Conservation (phyloP, 2,113 vertebrate genomes). For the Nesogale talazaci region DNA sequence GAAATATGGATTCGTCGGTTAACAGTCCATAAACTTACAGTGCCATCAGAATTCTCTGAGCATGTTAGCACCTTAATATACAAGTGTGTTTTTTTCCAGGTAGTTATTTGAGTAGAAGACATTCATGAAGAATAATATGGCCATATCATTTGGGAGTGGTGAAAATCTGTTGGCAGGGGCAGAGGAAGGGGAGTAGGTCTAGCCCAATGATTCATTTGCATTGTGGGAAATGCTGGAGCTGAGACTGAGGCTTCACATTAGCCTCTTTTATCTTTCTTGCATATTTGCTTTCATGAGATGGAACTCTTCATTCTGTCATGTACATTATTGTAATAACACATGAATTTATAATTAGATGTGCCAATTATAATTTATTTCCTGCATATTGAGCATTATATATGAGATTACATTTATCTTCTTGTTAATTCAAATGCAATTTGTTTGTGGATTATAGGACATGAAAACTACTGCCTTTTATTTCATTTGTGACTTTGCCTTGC, state of each 20-base stretch:
- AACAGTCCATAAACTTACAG: too few species aligned
- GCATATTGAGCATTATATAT: background rate
- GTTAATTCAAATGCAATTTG: background rate
- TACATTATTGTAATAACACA: background rate
- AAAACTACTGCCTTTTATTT: background rate
- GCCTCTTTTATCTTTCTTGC: background rate
- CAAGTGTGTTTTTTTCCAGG: background rate
- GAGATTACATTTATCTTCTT: background rate
- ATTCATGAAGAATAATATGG: background rate
- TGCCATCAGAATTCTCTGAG: background rate
- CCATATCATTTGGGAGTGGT: background rate
- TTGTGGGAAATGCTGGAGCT: too few species aligned
- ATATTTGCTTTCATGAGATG: background rate
- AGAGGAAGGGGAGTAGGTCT: background rate
- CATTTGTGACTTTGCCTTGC: background rate
- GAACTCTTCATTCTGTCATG: background rate
- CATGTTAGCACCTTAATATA: background rate
- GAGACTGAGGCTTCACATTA: background rate
- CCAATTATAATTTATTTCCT: background rate
- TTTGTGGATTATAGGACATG: background rate
- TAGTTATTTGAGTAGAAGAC: background rate
- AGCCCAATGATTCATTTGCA: too few species aligned
- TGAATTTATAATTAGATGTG: background rate
- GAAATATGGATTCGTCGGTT: too few species aligned
- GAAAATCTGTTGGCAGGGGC: background rate